Evolutionary conservation across 2,888 invertebrate species (phyloP).

Genomic region (Ennomos fuscantarius): DNA sequence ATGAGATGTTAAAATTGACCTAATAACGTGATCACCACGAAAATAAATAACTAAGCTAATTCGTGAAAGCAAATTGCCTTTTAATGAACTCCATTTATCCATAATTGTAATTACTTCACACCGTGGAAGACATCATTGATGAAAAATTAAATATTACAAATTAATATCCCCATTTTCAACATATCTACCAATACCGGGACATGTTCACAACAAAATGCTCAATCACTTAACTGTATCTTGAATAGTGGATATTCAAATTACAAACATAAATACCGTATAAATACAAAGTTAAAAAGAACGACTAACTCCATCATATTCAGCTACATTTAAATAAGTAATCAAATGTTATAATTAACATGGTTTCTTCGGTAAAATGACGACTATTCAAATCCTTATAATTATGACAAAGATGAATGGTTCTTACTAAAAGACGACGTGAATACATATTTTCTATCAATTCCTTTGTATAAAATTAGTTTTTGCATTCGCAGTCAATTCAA

Average conservation of each 20-base stretch:
- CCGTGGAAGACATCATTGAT: constrained; percentile 67
- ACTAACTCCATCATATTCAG: constrained; percentile 6
- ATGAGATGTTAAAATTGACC: constrained; percentile 43
- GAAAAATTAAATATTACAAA: constrained; percentile 25
- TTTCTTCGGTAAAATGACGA: constrained; percentile 11
- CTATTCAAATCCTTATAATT: constrained; percentile 9
- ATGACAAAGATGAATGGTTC: constrained; percentile 5
- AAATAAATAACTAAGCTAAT: constrained; percentile 65
- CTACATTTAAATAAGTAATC: not conserved
- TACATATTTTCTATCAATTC: constrained; percentile 23
- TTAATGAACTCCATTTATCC: constrained; percentile 23
- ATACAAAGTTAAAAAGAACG: constrained; percentile 16
- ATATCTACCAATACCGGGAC: not conserved
- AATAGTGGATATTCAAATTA: constrained; percentile 8
- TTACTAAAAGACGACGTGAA: constrained; percentile 1
- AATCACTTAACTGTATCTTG: not conserved
- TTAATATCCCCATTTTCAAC: constrained; percentile 1
- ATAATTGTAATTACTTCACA: constrained; percentile 48
- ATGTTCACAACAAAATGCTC: not conserved
- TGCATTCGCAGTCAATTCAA: constrained; percentile 15
- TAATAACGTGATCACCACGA: constrained; percentile 39
- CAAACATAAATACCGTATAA: constrained; percentile 26
- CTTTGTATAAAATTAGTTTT: constrained; percentile 24
- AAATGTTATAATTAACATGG: constrained; percentile 11
- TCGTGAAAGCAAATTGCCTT: constrained; percentile 39